Conservation (phyloP, 2,797 vertebrate species). For the Pseudochromis fuscus region DNA sequence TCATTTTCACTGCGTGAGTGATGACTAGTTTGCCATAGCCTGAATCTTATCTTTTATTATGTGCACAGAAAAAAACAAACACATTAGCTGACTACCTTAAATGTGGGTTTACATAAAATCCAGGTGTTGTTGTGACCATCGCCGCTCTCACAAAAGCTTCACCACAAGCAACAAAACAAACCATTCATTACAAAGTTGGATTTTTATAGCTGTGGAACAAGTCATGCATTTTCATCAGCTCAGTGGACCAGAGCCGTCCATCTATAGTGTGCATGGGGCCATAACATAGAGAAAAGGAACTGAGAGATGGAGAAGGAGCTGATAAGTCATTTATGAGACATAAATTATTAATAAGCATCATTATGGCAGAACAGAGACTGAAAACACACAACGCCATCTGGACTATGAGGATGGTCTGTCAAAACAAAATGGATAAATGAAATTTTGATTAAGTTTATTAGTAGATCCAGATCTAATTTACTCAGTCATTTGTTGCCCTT, state of each 20-base stretch:
- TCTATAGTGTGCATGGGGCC: constrained; percentile 65
- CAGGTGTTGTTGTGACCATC: constrained; percentile 42
- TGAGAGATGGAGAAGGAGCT: constrained; percentile 71
- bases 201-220: constrained; percentile 43
- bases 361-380: constrained; percentile 81
- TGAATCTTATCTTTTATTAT: constrained; percentile 52
- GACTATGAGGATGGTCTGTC: constrained; percentile 85
- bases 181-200: constrained; percentile 39
- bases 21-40: constrained; percentile 53
- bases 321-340: constrained; percentile 85
- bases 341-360: constrained; percentile 90
- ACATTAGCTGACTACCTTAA: constrained; percentile 39
- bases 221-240: constrained; percentile 47
- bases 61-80: constrained; percentile 45
- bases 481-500: constrained; percentile 81
- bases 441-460: constrained; percentile 91
- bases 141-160: constrained; percentile 28
- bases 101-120: constrained; percentile 43
- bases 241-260: constrained; percentile 59
- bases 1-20: constrained; percentile 51
- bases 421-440: constrained; percentile 90
- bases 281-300: constrained; percentile 51
- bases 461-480: constrained; percentile 83
- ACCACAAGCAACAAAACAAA: constrained; percentile 49
- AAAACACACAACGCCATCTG: constrained; percentile 88